Evolutionary conservation across 2,888 invertebrate species (phyloP).

Genomic region (Trissonchulus sp.): DNA sequence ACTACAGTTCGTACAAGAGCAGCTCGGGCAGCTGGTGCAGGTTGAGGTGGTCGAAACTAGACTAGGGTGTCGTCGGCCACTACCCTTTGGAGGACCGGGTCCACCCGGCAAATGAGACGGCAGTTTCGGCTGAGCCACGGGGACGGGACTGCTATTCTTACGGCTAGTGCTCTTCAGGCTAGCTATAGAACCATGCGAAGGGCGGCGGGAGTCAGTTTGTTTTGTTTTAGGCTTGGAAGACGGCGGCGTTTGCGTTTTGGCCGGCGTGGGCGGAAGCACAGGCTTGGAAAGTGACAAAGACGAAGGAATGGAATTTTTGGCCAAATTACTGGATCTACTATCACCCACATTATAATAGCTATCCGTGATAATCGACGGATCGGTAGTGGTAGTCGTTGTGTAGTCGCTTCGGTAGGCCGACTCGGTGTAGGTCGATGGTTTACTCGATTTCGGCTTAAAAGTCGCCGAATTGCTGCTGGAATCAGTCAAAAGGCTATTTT

Average conservation of each 20-base stretch:
- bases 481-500: neutral
- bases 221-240: neutral
- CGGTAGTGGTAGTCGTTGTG: neutral
- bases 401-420: conserved; percentile 29
- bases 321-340: neutral
- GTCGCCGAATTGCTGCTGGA: neutral
- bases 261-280: neutral
- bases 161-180: neutral
- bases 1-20: neutral
- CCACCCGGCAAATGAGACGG: neutral
- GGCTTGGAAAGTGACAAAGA: neutral
- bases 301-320: neutral
- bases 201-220: neutral
- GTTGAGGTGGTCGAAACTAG: neutral
- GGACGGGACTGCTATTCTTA: neutral
- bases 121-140: neutral
- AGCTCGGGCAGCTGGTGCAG: neutral
- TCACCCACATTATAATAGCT: neutral
- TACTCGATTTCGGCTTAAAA: neutral
- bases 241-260: neutral
- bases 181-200: neutral
- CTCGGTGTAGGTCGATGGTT: conserved; percentile 28
- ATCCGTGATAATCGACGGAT: neutral
- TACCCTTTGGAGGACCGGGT: neutral
- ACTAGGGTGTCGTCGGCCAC: neutral